Conservation (phyloP, 2,888 invertebrate species). For the Chrysotoxum bicinctum region DNA sequence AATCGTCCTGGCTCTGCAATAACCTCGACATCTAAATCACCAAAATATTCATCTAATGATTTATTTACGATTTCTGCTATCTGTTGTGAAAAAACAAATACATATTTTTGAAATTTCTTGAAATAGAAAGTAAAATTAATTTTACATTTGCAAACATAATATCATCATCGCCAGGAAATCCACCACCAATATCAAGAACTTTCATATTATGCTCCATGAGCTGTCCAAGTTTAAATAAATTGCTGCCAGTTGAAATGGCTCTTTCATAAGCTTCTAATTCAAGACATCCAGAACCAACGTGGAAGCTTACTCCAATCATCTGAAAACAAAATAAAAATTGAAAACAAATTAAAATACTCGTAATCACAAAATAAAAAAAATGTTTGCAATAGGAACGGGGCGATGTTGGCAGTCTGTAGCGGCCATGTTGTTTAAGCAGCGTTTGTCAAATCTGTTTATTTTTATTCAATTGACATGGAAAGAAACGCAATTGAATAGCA, state of each 20-base stretch:
- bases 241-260: constrained; percentile 88
- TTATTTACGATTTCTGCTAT: constrained; percentile 90
- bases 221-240: constrained; percentile 88
- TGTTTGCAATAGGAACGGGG: too few species aligned
- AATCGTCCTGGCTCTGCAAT: constrained; percentile 99
- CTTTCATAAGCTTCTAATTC: constrained; percentile 91
- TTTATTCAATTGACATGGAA: too few species aligned
- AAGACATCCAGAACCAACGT: constrained; percentile 95
- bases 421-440: too few species aligned
- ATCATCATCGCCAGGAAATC: constrained; percentile 90
- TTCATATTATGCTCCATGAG: constrained; percentile 89
- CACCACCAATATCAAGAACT: constrained; percentile 94
- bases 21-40: constrained; percentile 87
- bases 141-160: constrained; percentile 75
- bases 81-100: constrained; percentile 79
- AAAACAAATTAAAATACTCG: neutral
- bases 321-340: constrained; percentile 73
- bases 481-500: too few species aligned
- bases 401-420: too few species aligned
- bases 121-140: neutral
- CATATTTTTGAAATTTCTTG: neutral
- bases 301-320: constrained; percentile 93
- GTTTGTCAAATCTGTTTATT: too few species aligned
- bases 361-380: too few species aligned
- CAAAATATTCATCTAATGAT: constrained; percentile 91